Evolutionary conservation across 2,888 invertebrate genomes (phyloP).

Genomic region (Tenthredo livida): DNA sequence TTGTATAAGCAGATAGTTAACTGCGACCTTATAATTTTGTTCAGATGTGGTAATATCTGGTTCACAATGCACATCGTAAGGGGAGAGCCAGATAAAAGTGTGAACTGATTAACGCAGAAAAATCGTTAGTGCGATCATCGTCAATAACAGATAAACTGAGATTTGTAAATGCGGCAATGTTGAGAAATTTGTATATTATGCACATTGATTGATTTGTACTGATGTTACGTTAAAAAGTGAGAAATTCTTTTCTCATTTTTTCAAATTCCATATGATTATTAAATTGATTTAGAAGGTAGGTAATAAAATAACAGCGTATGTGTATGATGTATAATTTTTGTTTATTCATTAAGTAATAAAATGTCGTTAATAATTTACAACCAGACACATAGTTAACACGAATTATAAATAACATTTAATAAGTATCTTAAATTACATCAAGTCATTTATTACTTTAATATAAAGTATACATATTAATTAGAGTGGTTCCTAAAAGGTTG

Average conservation of each 20-base stretch:
- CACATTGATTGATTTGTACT: too few relatives aligned
- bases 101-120: background rate
- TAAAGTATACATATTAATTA: constrained; percentile 2
- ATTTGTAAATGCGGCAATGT: background rate
- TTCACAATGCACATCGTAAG: too few relatives aligned
- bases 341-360: constrained; percentile 16
- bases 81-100: background rate
- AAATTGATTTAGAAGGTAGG: background rate
- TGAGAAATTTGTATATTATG: background rate
- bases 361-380: constrained; percentile 6
- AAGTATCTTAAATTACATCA: background rate
- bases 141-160: background rate
- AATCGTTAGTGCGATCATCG: background rate
- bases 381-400: background rate
- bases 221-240: background rate
- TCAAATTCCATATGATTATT: background rate
- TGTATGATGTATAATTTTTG: background rate
- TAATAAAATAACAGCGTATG: background rate
- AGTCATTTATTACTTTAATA: constrained; percentile 29
- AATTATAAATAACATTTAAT: constrained; percentile 14
- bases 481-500: too few relatives aligned
- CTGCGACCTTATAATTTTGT: too few relatives aligned
- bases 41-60: too few relatives aligned
- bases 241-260: background rate
- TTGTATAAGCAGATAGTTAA: background rate